Conservation (phyloP, 1,140 invertebrate genomes). For the Apolygus lucorum region DNA sequence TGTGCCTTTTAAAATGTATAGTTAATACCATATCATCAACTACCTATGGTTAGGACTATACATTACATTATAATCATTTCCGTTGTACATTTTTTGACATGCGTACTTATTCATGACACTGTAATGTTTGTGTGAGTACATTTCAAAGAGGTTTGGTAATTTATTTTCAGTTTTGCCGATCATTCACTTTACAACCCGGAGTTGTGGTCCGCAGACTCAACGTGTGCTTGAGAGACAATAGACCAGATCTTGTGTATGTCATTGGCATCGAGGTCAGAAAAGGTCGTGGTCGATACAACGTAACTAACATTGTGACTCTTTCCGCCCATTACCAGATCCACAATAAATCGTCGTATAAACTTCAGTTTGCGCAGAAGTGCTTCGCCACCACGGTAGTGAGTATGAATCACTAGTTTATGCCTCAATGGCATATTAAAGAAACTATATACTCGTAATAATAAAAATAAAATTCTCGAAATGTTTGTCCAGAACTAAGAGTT, state of each 20-base stretch:
- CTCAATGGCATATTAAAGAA: not conserved
- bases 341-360: constrained; percentile 71
- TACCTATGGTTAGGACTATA: constrained; percentile 12
- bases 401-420: too few species aligned
- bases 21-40: constrained; percentile 27
- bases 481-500: too few species aligned
- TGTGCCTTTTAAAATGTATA: too few species aligned
- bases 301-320: constrained; percentile 86
- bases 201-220: constrained; percentile 55
- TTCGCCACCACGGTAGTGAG: constrained; percentile 53
- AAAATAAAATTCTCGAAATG: too few species aligned
- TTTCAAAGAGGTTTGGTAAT: too few species aligned
- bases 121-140: too few species aligned
- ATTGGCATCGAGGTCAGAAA: constrained; percentile 81
- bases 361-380: constrained; percentile 82
- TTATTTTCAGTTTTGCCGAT: constrained; percentile 63
- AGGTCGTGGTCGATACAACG: constrained; percentile 76
- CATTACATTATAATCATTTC: not conserved
- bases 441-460: too few species aligned
- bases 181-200: constrained; percentile 71
- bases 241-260: constrained; percentile 59
- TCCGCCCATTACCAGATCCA: constrained; percentile 88
- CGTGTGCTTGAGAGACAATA: constrained; percentile 50
- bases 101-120: too few species aligned
- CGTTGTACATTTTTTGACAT: constrained; percentile 28